phyloP scores from a whole-genome alignment of 2,888 invertebrate genomes.

The Xanthorhoe spadicearia region DNA sequence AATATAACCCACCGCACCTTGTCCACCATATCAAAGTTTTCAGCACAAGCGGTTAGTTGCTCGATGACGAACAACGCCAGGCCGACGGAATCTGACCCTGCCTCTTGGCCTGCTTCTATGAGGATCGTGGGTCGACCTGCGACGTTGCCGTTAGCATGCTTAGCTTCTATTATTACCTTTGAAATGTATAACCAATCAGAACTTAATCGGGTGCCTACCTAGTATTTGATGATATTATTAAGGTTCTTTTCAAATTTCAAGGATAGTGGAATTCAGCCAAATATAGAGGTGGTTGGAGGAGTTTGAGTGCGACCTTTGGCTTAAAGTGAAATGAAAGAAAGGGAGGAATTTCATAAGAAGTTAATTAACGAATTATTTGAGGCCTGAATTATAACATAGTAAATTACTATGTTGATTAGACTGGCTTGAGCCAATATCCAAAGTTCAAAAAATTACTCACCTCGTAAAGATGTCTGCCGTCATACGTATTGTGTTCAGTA shows the following conservation, averaged over 20 bases:
- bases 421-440: not conserved
- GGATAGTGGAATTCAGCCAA: no score
- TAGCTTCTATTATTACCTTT: slow-evolving; percentile 28
- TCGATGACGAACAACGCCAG: slow-evolving; percentile 68
- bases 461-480: slow-evolving; percentile 68
- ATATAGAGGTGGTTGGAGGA: no score
- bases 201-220: no score
- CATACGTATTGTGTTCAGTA: slow-evolving; percentile 51
- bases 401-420: no score
- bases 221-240: no score
- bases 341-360: no score
- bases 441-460: slow-evolving; percentile 48
- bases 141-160: not conserved
- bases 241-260: no score
- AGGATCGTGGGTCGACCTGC: slow-evolving; percentile 57
- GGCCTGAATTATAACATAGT: no score
- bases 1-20: slow-evolving; percentile 69
- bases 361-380: no score
- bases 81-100: slow-evolving; percentile 59
- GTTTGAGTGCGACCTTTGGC: no score
- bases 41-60: slow-evolving; percentile 69
- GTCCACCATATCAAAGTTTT: slow-evolving; percentile 59
- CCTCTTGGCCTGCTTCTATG: slow-evolving; percentile 73
- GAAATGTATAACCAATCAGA: not conserved
- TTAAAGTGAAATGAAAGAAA: not conserved